Conservation (phyloP, 2,113 vertebrate species). For the Brachypteracias leptosomus region DNA sequence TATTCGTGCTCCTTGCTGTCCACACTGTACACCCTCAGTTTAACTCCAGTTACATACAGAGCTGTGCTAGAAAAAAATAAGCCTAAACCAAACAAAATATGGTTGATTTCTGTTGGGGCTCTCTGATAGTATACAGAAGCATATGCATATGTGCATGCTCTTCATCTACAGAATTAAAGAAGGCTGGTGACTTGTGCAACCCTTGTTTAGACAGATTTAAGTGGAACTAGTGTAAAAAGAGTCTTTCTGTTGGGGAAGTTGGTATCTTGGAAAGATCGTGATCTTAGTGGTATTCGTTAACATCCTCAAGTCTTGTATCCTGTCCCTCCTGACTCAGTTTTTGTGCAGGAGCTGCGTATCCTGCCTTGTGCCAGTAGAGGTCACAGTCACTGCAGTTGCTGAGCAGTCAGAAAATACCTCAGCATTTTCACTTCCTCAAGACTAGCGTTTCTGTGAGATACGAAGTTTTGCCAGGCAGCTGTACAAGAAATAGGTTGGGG, state of each 20-base stretch:
- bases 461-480: neutral
- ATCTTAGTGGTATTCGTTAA: neutral
- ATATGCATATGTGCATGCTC: fast-evolving
- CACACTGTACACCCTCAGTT: neutral
- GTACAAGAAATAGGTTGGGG: neutral
- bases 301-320: neutral
- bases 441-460: neutral
- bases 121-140: neutral
- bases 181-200: neutral
- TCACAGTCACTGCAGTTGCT: neutral
- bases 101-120: neutral
- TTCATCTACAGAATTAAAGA: neutral
- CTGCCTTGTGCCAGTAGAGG: neutral
- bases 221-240: neutral
- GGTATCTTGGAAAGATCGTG: neutral
- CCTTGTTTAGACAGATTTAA: neutral
- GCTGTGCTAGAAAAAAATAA: neutral
- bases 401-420: neutral
- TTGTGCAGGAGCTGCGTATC: neutral
- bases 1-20: neutral
- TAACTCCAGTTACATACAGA: neutral
- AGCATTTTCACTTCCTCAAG: neutral
- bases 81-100: neutral
- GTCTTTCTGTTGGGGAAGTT: neutral
- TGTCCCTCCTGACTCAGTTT: fast-evolving